phyloP scores from a whole-genome alignment of 2,113 vertebrate genomes.

The Dipodomys stephensi region DNA sequence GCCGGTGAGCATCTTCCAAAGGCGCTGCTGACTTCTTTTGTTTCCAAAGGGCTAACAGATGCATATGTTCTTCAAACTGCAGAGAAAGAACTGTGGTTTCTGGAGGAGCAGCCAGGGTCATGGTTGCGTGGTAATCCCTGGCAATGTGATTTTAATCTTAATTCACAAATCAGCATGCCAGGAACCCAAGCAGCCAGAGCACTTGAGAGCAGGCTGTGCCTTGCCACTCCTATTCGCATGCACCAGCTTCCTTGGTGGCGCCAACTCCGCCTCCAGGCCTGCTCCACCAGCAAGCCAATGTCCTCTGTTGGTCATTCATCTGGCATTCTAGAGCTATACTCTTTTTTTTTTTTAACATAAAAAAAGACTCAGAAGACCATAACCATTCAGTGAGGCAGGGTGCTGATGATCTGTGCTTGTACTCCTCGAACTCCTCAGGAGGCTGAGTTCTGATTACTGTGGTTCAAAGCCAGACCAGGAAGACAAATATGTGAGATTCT shows the following conservation, averaged over 20 bases:
- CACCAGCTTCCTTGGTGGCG: background rate
- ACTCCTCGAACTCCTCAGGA: too few relatives aligned
- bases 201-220: slow-evolving; percentile 10
- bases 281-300: background rate
- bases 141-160: slow-evolving; percentile 99
- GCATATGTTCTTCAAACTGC: slow-evolving; percentile 62
- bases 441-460: too few relatives aligned
- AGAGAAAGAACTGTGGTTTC: slow-evolving; percentile 80
- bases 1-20: slow-evolving; percentile 71
- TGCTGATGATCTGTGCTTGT: too few relatives aligned
- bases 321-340: background rate
- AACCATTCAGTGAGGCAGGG: too few relatives aligned
- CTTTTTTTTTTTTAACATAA: background rate
- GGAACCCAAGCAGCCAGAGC: slow-evolving; percentile 99
- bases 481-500: too few relatives aligned
- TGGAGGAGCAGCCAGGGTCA: slow-evolving; percentile 91
- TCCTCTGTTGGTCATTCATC: too few relatives aligned
- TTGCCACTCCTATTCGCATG: background rate
- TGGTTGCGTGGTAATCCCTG: slow-evolving; percentile 99
- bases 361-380: background rate
- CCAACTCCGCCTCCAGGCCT: background rate
- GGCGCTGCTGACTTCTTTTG: slow-evolving; percentile 69
- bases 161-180: slow-evolving; percentile 99
- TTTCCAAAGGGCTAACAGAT: slow-evolving; percentile 54
- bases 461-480: too few relatives aligned